Evolutionary conservation across 2,113 vertebrate genomes (phyloP).

Genomic region (Gopherus evgoodei): DNA sequence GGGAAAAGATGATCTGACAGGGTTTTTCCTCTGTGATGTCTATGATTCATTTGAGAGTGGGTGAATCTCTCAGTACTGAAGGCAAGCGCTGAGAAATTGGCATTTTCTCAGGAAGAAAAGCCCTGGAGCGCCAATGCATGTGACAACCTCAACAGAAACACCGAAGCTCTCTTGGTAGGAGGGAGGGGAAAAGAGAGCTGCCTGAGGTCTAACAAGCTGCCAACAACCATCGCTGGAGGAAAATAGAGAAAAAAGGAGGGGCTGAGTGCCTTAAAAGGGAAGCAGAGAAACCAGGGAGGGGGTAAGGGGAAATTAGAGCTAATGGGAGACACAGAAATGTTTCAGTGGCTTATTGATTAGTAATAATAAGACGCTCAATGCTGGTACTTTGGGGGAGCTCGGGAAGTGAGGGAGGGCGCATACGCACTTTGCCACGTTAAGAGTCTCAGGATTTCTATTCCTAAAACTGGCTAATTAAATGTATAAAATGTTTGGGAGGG

Average conservation of each 20-base stretch:
- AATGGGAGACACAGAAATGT: background rate
- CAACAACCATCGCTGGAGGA: background rate
- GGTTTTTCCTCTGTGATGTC: conserved; percentile 36
- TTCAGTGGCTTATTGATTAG: background rate
- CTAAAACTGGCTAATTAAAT: background rate
- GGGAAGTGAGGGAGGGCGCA: fast-evolving
- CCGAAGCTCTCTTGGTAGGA: background rate
- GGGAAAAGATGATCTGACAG: conserved; percentile 54
- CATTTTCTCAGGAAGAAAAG: conserved; percentile 52
- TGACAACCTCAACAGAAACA: conserved; percentile 42
- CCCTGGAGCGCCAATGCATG: background rate
- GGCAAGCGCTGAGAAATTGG: conserved; percentile 39
- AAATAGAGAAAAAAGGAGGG: conserved; percentile 2
- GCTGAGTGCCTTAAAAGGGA: background rate
- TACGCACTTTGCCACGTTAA: background rate
- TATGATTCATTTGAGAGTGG: conserved; percentile 53
- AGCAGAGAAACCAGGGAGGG: background rate
- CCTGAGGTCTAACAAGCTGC: conserved; percentile 29
- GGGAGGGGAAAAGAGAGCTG: conserved; percentile 13
- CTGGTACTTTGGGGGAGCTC: background rate
- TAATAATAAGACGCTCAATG: background rate
- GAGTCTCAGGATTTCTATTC: fast-evolving
- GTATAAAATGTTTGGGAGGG: background rate
- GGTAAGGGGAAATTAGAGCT: background rate
- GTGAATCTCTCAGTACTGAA: conserved; percentile 47